These are phyloP conservation scores for Nomada ruficornis DNA, from an alignment of 2,888 invertebrate genomes.

Conservation along the genomic window DNA sequence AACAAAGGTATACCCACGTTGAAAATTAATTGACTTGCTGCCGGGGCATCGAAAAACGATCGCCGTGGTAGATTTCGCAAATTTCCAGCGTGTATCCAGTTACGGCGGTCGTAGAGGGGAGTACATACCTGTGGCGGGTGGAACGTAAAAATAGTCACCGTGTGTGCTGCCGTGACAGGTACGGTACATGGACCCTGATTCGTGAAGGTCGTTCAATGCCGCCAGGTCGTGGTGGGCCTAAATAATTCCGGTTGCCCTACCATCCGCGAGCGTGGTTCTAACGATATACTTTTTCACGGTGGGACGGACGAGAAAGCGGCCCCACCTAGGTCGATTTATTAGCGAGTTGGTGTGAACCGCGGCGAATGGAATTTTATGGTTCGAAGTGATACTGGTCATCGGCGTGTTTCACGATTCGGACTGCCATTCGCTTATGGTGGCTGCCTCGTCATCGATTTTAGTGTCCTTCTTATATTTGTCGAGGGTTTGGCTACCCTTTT, in stretches of 20 bases:
- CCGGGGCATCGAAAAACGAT: constrained; percentile 6
- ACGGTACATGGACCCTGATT: constrained; percentile 74
- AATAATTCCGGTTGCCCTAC: constrained; percentile 62
- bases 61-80: not conserved
- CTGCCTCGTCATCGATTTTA: constrained; percentile 4
- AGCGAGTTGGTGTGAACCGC: constrained; percentile 19
- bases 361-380: constrained; percentile 43
- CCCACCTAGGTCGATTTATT: constrained; percentile 38
- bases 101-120: constrained; percentile 26
- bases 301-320: constrained; percentile 10
- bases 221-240: constrained; percentile 72
- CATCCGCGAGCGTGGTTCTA: constrained; percentile 37
- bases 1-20: too few relatives aligned
- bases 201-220: constrained; percentile 81
- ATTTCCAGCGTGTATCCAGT: constrained; percentile 33
- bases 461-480: constrained; percentile 9
- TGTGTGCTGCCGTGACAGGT: constrained; percentile 52
- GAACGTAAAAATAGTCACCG: constrained; percentile 56
- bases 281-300: constrained; percentile 43
- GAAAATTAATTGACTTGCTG: not conserved
- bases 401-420: constrained; percentile 21
- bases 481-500: not conserved
- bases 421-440: constrained; percentile 28
- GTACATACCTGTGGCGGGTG: constrained; percentile 3
- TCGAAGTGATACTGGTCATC: constrained; percentile 24